Evolutionary conservation across 2,797 vertebrate species (phyloP), one percentile per base, ranked within the genome.

Genomic region (Helarctos malayanus): DNA sequence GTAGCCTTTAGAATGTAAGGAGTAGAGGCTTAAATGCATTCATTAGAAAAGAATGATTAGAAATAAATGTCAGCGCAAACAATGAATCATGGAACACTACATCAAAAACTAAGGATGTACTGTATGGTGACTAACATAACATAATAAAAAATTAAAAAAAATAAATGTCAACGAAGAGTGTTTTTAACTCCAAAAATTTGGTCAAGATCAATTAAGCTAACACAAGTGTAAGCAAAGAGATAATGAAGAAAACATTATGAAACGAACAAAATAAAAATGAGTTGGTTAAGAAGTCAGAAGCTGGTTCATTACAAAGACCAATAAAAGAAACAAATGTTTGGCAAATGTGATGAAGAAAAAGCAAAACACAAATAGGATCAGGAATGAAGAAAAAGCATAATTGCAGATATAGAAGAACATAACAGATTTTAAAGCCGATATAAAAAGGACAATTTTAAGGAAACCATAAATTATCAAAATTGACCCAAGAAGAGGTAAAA

Each of bases 11-110:
- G 69, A 71, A 61, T 61, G 15, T 47, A 32, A 54, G n/a, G 54
- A 89, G 29, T 63, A 35, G 54, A 79, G 25, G 41, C 16, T 56
- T 89, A 52, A 73, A 75, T 32, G 18, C 18, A 49, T 93, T 94
- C 25, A n/a, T 95, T 89, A 69, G 61, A 71, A 73, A 82, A 90
- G 41, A 81, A 83, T 15, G 76, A 82, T 84, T 71, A 38, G 61
- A 93, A 84, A 45, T 41, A 59, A 86, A 84, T 35, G 56, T 38
- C 25, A 93, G 29, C 38, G 38, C 5, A 41, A 41, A 41, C 41
- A 41, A 41, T 41, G 41, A 41, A 41, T 41, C 41, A 41, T 41
- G 41, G 41, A 41, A 41, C 41, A 41, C 41, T 41, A 41, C 41
- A 41, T 41, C 41, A 41, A 41, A 41, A 41, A 41, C 41, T 41